These are phyloP conservation scores for Drosophila subobscura DNA, from an alignment of 1,140 invertebrate species.

Conservation along the genomic window DNA sequence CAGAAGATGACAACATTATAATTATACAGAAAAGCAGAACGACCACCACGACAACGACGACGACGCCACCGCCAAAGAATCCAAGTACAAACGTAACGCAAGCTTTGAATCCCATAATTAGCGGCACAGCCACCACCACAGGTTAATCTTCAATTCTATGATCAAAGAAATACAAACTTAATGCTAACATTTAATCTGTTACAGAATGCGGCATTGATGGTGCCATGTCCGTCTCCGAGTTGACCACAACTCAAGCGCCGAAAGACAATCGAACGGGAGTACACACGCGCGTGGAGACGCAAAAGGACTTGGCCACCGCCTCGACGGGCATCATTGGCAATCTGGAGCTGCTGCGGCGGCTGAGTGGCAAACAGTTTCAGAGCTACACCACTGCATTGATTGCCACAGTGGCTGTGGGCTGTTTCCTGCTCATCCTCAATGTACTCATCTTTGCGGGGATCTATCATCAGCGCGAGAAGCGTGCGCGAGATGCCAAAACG, in stretches of 20 bases:
- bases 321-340: slow-evolving; percentile 80
- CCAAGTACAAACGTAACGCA: slow-evolving; percentile 47
- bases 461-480: slow-evolving; percentile 93
- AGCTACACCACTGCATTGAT: slow-evolving; percentile 95
- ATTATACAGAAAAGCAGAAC: slow-evolving; percentile 67
- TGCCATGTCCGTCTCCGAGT: slow-evolving; percentile 86
- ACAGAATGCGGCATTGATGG: slow-evolving; percentile 85
- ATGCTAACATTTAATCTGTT: not conserved
- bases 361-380: slow-evolving; percentile 91
- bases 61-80: slow-evolving; percentile 68
- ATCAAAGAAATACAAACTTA: no score
- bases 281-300: slow-evolving; percentile 46
- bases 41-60: slow-evolving; percentile 83
- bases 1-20: slow-evolving; percentile 71
- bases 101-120: slow-evolving; percentile 24
- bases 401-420: slow-evolving; percentile 96
- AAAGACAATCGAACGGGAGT: slow-evolving; percentile 66
- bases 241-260: slow-evolving; percentile 67
- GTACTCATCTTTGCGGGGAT: slow-evolving; percentile 97
- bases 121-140: slow-evolving; percentile 54
- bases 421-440: slow-evolving; percentile 94
- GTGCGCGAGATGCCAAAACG: slow-evolving; percentile 87
- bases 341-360: slow-evolving; percentile 85
- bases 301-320: slow-evolving; percentile 77
- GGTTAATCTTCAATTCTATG: not conserved